These are phyloP conservation scores for Bos indicus DNA, from an alignment of 2,113 vertebrate genomes.

Conservation along the genomic window DNA sequence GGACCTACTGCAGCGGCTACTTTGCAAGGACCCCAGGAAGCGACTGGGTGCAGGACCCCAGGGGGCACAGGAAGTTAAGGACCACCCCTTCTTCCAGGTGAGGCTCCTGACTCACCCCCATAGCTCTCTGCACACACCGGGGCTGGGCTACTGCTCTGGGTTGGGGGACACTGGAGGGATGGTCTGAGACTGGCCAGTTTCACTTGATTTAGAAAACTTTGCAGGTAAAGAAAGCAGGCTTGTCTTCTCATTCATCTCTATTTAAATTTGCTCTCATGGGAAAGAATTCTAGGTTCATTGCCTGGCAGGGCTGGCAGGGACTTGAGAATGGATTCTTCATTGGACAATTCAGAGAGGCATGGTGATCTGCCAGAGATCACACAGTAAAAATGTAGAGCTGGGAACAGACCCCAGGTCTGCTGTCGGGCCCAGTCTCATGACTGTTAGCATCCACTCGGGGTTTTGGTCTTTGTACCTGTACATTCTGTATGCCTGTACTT, in stretches of 20 bases:
- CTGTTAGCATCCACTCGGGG: background rate
- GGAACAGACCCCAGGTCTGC: background rate
- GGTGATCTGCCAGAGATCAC: background rate
- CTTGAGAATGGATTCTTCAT: background rate
- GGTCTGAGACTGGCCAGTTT: background rate
- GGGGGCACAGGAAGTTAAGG: conserved; percentile 90
- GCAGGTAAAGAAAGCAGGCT: background rate
- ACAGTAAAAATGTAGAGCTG: background rate
- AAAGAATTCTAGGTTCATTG: background rate
- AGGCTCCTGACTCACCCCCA: background rate
- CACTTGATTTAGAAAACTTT: background rate
- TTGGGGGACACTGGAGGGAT: background rate
- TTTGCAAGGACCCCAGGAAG: conserved; percentile 92
- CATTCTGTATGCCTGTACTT: background rate
- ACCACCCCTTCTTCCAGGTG: conserved; percentile 92
- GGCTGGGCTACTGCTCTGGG: background rate
- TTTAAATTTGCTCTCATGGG: background rate
- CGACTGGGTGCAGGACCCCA: conserved; percentile 89
- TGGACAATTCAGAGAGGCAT: background rate
- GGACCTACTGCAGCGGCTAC: conserved; percentile 87
- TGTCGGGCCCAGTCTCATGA: rapidly evolving
- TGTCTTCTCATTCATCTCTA: background rate
- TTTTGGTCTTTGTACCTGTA: background rate
- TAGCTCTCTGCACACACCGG: background rate
- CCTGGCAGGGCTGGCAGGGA: background rate